phyloP scores from a whole-genome alignment of 1,140 invertebrate genomes.

The Periplaneta americana region DNA sequence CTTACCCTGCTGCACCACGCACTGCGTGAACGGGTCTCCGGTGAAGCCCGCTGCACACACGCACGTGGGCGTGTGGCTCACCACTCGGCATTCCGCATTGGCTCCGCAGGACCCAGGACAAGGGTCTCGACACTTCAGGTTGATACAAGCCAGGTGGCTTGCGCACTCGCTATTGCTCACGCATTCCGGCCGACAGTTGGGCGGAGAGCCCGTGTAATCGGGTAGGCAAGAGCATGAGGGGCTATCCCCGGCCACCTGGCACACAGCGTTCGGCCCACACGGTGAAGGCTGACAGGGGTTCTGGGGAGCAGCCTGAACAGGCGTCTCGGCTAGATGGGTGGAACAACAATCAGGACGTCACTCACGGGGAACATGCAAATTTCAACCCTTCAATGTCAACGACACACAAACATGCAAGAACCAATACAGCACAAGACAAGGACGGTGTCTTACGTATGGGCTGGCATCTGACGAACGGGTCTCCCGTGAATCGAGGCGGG shows the following conservation, averaged over 20 bases:
- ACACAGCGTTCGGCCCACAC: slow-evolving; percentile 45
- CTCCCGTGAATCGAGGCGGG: slow-evolving; percentile 44
- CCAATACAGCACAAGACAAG: not conserved
- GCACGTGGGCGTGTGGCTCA: slow-evolving; percentile 59
- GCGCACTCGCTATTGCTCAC: slow-evolving; percentile 43
- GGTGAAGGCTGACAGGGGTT: slow-evolving; percentile 40
- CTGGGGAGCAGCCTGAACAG: slow-evolving; percentile 11
- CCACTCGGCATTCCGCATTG: slow-evolving; percentile 57
- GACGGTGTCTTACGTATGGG: slow-evolving; percentile 24
- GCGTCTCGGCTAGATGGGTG: not conserved
- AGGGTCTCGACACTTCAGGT: slow-evolving; percentile 41
- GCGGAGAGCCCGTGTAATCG: slow-evolving; percentile 48
- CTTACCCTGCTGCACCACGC: slow-evolving; percentile 28
- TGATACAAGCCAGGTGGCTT: slow-evolving; percentile 37
- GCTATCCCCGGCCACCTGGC: slow-evolving; percentile 35
- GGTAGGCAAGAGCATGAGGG: slow-evolving; percentile 43
- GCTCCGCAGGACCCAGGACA: slow-evolving; percentile 48
- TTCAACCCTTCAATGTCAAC: not conserved
- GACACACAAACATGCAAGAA: not conserved
- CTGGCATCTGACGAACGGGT: slow-evolving; percentile 39
- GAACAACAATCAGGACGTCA: not conserved
- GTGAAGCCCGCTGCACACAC: slow-evolving; percentile 54
- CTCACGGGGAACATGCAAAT: slow-evolving; percentile 35
- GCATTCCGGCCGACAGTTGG: slow-evolving; percentile 42
- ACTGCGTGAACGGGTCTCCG: slow-evolving; percentile 60